Evolutionary conservation across 2,113 vertebrate genomes (phyloP).

Genomic region (Phalacrocorax aristotelis): DNA sequence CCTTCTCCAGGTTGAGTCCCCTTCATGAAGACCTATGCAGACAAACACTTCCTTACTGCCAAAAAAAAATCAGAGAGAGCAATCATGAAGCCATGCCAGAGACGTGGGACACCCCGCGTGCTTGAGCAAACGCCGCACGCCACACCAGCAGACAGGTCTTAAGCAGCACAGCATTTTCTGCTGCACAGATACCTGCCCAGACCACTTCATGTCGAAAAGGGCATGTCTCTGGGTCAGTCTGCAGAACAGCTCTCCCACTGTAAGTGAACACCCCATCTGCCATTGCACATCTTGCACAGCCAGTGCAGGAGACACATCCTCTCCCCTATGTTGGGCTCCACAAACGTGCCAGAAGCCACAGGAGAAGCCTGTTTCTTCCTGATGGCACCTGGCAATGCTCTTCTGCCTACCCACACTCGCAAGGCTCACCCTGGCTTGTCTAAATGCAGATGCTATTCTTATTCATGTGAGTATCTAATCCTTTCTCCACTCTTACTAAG

Average conservation of each 20-base stretch:
- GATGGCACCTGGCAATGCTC: slow-evolving; percentile 10
- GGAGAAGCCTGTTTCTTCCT: slow-evolving; percentile 11
- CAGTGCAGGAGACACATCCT: not conserved
- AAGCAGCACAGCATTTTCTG: not conserved
- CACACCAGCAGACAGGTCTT: not conserved
- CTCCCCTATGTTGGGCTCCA: not conserved
- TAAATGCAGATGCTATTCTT: slow-evolving; percentile 67
- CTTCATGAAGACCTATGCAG: slow-evolving; percentile 93
- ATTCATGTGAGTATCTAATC: slow-evolving; percentile 75
- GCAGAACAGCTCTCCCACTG: not conserved
- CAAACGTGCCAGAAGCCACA: not conserved
- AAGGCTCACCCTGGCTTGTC: slow-evolving; percentile 47
- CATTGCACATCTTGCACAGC: not conserved
- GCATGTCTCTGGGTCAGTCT: not conserved
- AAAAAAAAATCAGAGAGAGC: not conserved
- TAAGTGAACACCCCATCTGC: not conserved
- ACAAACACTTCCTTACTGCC: slow-evolving; percentile 86
- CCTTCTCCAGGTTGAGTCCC: slow-evolving; percentile 88
- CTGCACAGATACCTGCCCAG: not conserved
- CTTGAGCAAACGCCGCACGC: not conserved
- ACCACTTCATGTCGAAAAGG: not conserved
- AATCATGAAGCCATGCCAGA: not conserved
- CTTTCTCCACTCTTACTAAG: slow-evolving; percentile 66
- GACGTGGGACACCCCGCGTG: fast-evolving
- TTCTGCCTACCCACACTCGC: slow-evolving; percentile 20